Evolutionary conservation across 2,797 vertebrate genomes (phyloP).

Genomic region (Megalops cyprinoides): DNA sequence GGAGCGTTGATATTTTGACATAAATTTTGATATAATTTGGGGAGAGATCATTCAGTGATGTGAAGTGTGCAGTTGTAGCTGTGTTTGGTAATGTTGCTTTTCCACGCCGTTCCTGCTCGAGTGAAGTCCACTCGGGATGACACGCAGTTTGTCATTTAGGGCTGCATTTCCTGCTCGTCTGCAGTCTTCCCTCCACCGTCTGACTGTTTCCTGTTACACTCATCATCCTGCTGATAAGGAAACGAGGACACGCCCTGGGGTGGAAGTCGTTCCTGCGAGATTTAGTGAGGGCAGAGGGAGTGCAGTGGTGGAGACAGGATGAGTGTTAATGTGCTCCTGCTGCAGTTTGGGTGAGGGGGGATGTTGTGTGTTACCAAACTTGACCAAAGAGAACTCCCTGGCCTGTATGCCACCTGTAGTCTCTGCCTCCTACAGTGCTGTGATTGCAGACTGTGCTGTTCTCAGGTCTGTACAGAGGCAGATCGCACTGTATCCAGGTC

Average conservation of each 20-base stretch:
- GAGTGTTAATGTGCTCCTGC: neutral
- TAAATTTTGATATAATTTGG: too few species aligned
- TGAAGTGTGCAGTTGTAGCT: too few species aligned
- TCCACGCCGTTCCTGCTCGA: neutral
- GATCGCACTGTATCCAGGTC: too few species aligned
- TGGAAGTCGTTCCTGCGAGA: neutral
- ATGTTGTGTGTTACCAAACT: too few species aligned
- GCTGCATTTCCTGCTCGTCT: neutral
- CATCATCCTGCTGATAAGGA: conserved; percentile 44
- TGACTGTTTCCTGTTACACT: conserved; percentile 49
- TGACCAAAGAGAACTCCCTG: neutral
- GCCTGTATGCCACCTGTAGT: neutral
- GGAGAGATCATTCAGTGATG: too few species aligned
- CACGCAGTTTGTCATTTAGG: neutral
- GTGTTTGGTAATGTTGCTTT: neutral
- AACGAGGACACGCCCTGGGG: conserved; percentile 42
- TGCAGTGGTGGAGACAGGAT: neutral
- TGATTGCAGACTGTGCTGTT: neutral
- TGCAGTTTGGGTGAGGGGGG: neutral
- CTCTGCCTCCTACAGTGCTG: neutral
- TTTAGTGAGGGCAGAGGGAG: neutral
- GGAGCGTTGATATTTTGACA: conserved; percentile 29
- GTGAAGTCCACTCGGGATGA: neutral
- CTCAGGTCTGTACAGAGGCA: too few species aligned
- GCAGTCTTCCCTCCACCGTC: neutral